These are phyloP conservation scores for Terebella lapidaria DNA, from an alignment of 2,888 invertebrate genomes.

Conservation along the genomic window DNA sequence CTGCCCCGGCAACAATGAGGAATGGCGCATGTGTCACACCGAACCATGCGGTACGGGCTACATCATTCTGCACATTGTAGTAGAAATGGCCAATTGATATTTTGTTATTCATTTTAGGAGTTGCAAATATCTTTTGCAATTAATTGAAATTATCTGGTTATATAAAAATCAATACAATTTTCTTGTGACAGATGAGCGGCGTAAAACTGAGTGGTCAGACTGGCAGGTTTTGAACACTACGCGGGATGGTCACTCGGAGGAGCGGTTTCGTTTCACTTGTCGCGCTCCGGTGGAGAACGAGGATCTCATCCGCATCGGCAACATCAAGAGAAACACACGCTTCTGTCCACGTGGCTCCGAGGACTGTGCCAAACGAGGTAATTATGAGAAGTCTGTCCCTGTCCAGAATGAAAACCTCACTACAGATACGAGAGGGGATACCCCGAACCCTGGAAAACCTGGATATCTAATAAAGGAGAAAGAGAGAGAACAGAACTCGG, in stretches of 20 bases:
- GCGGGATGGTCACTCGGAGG: background rate
- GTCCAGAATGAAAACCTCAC: background rate
- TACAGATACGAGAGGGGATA: too few species aligned
- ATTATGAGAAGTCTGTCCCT: background rate
- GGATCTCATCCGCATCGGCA: background rate
- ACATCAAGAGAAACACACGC: background rate
- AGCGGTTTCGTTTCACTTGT: background rate
- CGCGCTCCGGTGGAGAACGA: background rate
- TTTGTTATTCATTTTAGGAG: too few species aligned
- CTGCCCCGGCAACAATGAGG: conserved; percentile 70
- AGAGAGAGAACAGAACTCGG: background rate
- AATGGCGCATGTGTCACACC: conserved; percentile 71
- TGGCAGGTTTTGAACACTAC: background rate
- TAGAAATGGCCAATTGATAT: too few species aligned
- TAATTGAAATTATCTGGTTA: too few species aligned
- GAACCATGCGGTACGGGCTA: conserved; percentile 31
- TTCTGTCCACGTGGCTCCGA: background rate
- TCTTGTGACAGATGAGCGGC: background rate
- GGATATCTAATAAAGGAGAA: background rate
- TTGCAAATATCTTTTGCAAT: too few species aligned
- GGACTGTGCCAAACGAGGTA: background rate
- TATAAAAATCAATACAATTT: background rate
- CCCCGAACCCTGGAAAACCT: background rate
- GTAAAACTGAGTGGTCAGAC: background rate
- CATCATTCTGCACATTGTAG: too few species aligned